Percentiles rank a stretch among this genome's conserved stretches.
Conservation (phyloP, 2,888 invertebrate species). For the Pyrocoelia pectoralis region DNA sequence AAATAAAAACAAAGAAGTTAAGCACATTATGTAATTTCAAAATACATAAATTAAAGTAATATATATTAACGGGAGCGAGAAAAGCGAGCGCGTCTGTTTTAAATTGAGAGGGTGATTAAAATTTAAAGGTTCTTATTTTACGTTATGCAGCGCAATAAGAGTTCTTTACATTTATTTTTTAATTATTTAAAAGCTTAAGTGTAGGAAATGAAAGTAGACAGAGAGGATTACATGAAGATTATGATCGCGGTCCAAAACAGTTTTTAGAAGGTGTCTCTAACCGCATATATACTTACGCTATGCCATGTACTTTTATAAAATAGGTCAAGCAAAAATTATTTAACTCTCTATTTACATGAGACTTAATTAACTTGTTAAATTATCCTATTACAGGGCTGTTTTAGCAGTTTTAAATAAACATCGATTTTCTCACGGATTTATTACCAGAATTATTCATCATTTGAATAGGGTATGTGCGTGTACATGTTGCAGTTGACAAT, state of each 20-base stretch:
- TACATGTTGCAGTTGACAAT: conserved; percentile 1
- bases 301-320: no score
- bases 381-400: not conserved
- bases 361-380: conserved; percentile 16
- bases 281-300: no score
- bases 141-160: conserved; percentile 40
- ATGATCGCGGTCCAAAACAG: conserved; percentile 28
- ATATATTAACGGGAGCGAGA: conserved; percentile 34
- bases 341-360: conserved; percentile 5
- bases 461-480: conserved; percentile 1
- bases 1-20: conserved; percentile 18
- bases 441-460: not conserved
- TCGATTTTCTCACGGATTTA: conserved; percentile 1
- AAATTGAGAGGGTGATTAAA: conserved; percentile 44
- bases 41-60: conserved; percentile 44
- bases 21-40: conserved; percentile 39
- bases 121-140: conserved; percentile 45
- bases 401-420: not conserved
- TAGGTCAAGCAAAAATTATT: conserved; percentile 20
- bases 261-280: conserved; percentile 27
- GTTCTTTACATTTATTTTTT: conserved; percentile 43
- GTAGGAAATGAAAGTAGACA: conserved; percentile 29
- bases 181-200: conserved; percentile 43
- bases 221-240: conserved; percentile 31
- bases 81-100: conserved; percentile 43